Percentiles rank a stretch among this genome's conserved stretches.
These are phyloP conservation scores for Phalacrocorax brasilianus DNA, from an alignment of 2,113 vertebrate genomes.

Conservation along the genomic window DNA sequence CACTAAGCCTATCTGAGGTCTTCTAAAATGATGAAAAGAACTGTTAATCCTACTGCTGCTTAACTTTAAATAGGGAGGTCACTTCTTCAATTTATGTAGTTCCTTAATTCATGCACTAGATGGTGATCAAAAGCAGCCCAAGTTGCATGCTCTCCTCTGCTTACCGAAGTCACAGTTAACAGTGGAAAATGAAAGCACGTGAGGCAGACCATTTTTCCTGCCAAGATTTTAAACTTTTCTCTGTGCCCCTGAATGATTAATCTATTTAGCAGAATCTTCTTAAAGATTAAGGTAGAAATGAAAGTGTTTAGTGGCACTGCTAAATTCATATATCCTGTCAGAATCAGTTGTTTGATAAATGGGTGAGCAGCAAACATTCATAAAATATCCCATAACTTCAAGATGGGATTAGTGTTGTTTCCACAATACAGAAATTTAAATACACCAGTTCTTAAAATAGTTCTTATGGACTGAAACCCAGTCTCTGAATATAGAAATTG, in stretches of 20 bases:
- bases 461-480: not conserved
- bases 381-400: not conserved
- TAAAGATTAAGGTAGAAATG: not conserved
- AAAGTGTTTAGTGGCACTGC: not conserved
- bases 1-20: not conserved
- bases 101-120: conserved; percentile 64
- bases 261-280: not conserved
- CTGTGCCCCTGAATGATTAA: not conserved
- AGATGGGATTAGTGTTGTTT: not conserved
- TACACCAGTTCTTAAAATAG: not conserved
- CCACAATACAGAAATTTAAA: not conserved
- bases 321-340: not conserved
- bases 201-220: not conserved
- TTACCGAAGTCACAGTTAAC: not conserved
- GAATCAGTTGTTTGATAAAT: not conserved
- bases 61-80: not conserved
- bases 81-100: conserved; percentile 9
- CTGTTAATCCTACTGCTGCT: not conserved
- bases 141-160: not conserved
- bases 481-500: not conserved
- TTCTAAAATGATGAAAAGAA: not conserved
- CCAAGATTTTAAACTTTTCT: not conserved
- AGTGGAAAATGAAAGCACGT: not conserved
- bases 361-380: not conserved
- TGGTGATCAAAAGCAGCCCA: conserved; percentile 69